Evolutionary conservation across 2,113 vertebrate species (phyloP).

Genomic region (Lanius ludovicianus): DNA sequence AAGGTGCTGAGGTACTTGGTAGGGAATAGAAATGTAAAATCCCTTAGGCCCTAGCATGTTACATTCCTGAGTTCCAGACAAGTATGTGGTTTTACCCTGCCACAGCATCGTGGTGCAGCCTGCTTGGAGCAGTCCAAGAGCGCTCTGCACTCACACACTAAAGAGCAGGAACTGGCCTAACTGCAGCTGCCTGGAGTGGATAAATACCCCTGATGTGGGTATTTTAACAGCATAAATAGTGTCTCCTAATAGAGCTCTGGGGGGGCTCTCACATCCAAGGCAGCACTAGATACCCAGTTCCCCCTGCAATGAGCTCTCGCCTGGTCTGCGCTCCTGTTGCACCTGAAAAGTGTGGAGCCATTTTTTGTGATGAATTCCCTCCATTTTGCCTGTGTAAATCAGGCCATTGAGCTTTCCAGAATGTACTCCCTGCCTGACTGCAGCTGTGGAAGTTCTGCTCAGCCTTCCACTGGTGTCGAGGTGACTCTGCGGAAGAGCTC

Average conservation of each 20-base stretch:
- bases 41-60: neutral
- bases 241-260: neutral
- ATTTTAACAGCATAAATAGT: neutral
- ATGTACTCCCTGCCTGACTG: neutral
- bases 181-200: neutral
- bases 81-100: neutral
- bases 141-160: neutral
- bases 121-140: neutral
- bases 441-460: neutral
- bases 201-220: neutral
- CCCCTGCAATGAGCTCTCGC: accelerated
- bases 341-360: accelerated
- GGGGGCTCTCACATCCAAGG: neutral
- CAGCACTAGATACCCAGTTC: neutral
- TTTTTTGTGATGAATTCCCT: neutral
- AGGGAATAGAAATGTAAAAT: neutral
- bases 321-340: neutral
- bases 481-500: neutral
- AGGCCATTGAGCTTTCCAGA: neutral
- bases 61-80: neutral
- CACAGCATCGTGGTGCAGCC: neutral
- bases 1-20: neutral
- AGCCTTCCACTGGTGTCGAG: neutral
- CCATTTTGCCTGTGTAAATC: neutral
- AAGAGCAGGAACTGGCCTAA: neutral